Percentiles rank a stretch among this genome's conserved stretches.
These are phyloP conservation scores for Melopsittacus undulatus DNA, from an alignment of 2,797 vertebrate genomes.

Conservation along the genomic window DNA sequence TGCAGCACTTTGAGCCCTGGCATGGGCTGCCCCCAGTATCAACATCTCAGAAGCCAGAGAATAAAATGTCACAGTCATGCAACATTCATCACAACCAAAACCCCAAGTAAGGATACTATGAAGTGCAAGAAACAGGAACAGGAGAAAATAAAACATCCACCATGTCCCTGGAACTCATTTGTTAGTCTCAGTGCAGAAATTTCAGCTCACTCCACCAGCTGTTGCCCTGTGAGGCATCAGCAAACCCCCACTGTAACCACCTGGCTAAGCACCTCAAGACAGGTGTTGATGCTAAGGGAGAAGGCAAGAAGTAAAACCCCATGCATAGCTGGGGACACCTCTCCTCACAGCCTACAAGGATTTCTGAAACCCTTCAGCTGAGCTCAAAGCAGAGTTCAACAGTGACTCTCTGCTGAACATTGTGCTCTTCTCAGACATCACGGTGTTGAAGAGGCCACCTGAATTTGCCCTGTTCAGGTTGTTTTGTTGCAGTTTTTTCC, in stretches of 20 bases:
- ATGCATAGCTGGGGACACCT: not conserved
- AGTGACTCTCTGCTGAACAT: no score
- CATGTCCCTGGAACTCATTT: not conserved
- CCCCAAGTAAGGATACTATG: not conserved
- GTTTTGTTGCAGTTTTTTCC: not conserved
- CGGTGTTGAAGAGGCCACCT: no score
- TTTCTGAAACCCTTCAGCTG: not conserved
- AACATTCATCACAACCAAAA: not conserved
- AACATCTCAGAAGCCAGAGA: not conserved
- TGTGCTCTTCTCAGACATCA: not conserved
- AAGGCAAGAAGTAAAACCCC: not conserved
- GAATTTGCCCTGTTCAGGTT: not conserved
- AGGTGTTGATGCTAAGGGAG: not conserved
- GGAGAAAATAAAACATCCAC: not conserved
- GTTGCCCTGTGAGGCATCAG: not conserved
- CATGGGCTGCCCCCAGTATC: not conserved
- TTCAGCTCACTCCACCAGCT: rapidly evolving
- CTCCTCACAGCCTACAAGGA: rapidly evolving
- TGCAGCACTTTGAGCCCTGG: not conserved
- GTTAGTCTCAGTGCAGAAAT: not conserved
- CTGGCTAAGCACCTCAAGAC: not conserved
- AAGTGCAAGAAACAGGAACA: not conserved
- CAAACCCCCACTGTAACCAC: not conserved
- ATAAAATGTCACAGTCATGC: not conserved
- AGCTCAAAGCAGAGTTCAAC: not conserved